A percentile compares a stretch with the other conserved stretches of the same genome.
Evolutionary conservation across 2,113 vertebrate genomes (phyloP).

Genomic region (Nannobrachium achirus): DNA sequence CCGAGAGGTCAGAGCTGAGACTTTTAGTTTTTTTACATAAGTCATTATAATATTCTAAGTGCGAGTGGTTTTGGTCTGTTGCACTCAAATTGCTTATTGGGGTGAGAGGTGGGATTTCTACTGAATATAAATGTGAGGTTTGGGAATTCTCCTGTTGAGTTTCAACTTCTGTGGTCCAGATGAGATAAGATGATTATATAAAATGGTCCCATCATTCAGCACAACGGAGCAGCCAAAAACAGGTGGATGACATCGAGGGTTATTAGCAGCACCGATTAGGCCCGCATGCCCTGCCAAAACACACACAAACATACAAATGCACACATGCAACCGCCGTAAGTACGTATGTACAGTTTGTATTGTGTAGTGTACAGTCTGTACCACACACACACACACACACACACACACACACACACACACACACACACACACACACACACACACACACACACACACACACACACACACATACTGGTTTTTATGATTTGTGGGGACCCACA

Average conservation of each 20-base stretch:
- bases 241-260: slow-evolving; percentile 63
- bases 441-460: neutral
- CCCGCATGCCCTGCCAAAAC: slow-evolving; percentile 40
- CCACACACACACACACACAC: neutral
- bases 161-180: slow-evolving; percentile 43
- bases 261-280: slow-evolving; percentile 44
- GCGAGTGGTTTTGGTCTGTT: neutral
- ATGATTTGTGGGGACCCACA: no score
- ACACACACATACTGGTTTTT: no score
- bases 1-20: neutral
- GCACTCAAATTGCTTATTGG: slow-evolving; percentile 3
- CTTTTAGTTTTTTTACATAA: no score
- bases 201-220: slow-evolving; percentile 63
- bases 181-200: slow-evolving; percentile 64
- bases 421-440: neutral
- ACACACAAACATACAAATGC: slow-evolving; percentile 3
- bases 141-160: slow-evolving; percentile 34
- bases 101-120: slow-evolving; percentile 8
- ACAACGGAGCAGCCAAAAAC: slow-evolving; percentile 18
- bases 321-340: no score
- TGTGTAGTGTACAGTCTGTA: no score
- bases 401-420: neutral
- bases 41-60: no score
- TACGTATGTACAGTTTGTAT: no score
- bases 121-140: slow-evolving; percentile 19